Evolutionary conservation across 2,888 invertebrate genomes (phyloP).

Genomic region (Eugnorisma glareosa): DNA sequence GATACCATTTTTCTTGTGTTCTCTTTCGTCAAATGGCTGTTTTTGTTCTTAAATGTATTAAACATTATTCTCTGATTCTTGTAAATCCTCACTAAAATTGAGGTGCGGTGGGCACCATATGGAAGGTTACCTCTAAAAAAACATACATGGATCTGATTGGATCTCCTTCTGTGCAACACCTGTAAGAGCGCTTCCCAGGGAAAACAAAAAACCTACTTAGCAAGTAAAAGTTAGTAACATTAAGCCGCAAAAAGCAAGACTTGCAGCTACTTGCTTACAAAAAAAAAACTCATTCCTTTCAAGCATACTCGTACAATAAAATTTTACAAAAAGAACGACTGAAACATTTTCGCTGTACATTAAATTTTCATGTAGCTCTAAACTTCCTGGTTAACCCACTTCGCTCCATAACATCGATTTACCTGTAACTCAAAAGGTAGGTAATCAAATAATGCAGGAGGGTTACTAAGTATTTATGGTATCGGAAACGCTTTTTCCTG

Average conservation of each 20-base stretch:
- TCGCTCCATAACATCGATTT: conserved; percentile 29
- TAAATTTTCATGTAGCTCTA: conserved; percentile 12
- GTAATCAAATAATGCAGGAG: conserved; percentile 62
- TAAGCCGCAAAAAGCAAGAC: background rate
- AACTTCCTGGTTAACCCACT: conserved; percentile 3
- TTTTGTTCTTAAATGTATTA: background rate
- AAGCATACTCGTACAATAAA: conserved; percentile 16
- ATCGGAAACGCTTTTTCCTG: conserved; percentile 63
- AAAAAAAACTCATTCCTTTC: conserved; percentile 8
- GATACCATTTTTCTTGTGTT: too few species aligned
- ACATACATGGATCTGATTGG: background rate
- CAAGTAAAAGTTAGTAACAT: background rate
- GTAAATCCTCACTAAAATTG: background rate
- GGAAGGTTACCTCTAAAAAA: background rate
- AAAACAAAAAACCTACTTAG: background rate
- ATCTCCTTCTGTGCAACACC: too few species aligned
- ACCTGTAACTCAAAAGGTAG: conserved; percentile 46
- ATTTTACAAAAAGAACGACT: background rate
- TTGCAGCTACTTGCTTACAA: background rate
- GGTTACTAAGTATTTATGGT: conserved; percentile 61
- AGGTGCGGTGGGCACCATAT: background rate
- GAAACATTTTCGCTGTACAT: conserved; percentile 5
- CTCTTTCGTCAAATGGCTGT: background rate
- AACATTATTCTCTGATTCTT: background rate
- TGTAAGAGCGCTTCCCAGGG: too few species aligned